Evolutionary conservation across 2,797 vertebrate species (phyloP), one percentile per base, ranked within the genome.

Genomic region (Leuciscus waleckii): DNA sequence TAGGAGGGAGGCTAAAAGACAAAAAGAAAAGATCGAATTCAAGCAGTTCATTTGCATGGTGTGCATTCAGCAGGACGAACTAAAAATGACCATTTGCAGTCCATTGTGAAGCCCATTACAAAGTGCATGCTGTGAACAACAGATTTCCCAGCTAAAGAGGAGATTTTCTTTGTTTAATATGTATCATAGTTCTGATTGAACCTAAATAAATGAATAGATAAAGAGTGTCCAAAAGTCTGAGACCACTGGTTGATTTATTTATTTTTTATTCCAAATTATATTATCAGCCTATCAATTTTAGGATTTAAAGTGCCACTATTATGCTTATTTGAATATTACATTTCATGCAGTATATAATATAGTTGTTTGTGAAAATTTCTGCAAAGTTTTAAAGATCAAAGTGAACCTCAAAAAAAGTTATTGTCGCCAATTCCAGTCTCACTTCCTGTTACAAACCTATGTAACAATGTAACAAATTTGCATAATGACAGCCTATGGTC

Each of bases 1-100:
- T 93, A 97, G 91, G 95, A 85, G 0, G 98, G 98, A 0, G 98
- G 97, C 98, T 99, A 92, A n/a, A 90, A 91, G 69, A 13, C 49
- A 69, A 80, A 61, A 83, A 83, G 29, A 41, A 67, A 69, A 32
- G n/a, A 83, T 63, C 21, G 17, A 63, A 9, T 68, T 51, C 67
- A 9, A 73, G 41, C 14, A 17, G 61, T 80, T 89, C 10, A 73
- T 68, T 82, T 78, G 80, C 81, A 83, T 68, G 79, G 71, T 32
- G 61, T 17, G 58, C 79, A 81, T 77, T 49, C 73, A 68, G 56
- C 56, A 76, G 23, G 26, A 41, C 16, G 2, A 79, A 54, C 39
- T 26, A 61, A 71, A 85, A 79, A 85, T 58, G 46, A 69, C 19
- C 37, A 78, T 68, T 77, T 78, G 75, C 46, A n/a, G 49, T 56